These are phyloP conservation scores for Epinotia brunnichana DNA, from an alignment of 2,888 invertebrate species.

Conservation along the genomic window DNA sequence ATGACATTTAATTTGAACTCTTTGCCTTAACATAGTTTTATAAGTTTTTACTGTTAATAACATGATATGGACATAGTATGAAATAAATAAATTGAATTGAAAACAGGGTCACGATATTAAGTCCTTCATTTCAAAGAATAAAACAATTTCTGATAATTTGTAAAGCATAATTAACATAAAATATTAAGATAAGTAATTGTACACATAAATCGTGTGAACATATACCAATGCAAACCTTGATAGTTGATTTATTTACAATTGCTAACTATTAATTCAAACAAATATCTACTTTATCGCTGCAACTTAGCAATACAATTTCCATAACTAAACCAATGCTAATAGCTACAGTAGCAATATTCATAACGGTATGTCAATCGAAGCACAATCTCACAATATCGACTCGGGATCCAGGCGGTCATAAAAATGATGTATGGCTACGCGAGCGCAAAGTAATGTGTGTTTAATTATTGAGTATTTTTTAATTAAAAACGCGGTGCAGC, in stretches of 20 bases:
- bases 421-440: slow-evolving; percentile 48
- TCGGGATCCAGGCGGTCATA: slow-evolving; percentile 46
- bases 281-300: neutral
- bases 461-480: slow-evolving; percentile 50
- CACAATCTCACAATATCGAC: slow-evolving; percentile 43
- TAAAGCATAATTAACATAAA: too few species aligned
- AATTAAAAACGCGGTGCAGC: slow-evolving; percentile 33
- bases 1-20: too few species aligned
- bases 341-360: slow-evolving; percentile 26
- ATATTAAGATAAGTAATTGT: neutral
- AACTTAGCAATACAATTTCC: neutral
- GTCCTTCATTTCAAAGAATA: too few species aligned
- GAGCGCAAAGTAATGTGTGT: slow-evolving; percentile 49
- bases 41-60: too few species aligned
- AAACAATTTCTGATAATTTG: too few species aligned
- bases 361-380: slow-evolving; percentile 37
- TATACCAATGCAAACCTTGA: neutral
- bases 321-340: slow-evolving; percentile 1
- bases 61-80: too few species aligned
- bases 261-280: neutral
- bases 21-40: too few species aligned
- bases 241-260: slow-evolving; percentile 9
- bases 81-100: too few species aligned
- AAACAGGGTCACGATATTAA: too few species aligned
- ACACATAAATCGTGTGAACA: neutral